phyloP scores from a whole-genome alignment of 2,113 vertebrate genomes.

The Takifugu bimaculatus region DNA sequence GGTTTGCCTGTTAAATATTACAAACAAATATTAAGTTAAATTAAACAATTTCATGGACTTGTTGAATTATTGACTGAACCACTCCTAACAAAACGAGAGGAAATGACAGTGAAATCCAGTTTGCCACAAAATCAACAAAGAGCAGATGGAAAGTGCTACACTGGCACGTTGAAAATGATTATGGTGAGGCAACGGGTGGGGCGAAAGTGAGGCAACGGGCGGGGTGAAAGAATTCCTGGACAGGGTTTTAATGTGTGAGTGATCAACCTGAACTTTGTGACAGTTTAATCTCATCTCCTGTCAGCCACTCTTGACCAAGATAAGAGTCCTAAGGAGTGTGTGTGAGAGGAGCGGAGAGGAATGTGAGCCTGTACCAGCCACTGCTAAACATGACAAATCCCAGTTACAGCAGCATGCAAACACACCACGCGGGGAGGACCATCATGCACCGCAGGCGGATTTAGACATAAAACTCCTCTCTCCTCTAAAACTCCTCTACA shows the following conservation, averaged over 20 bases:
- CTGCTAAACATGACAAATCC: background rate
- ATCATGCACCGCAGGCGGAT: background rate
- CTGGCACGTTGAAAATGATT: background rate
- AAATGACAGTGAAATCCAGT: background rate
- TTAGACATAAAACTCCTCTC: background rate
- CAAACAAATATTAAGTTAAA: background rate
- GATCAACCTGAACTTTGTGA: slow-evolving; percentile 38
- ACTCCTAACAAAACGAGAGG: background rate
- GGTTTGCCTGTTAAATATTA: too few relatives aligned
- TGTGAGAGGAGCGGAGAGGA: slow-evolving; percentile 51
- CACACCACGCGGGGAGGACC: background rate
- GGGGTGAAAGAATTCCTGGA: background rate
- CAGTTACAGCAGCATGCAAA: background rate
- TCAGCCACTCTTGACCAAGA: slow-evolving; percentile 40
- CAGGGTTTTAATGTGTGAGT: slow-evolving; percentile 8
- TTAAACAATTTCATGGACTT: background rate
- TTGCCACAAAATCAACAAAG: background rate
- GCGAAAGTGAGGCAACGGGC: background rate
- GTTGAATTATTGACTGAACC: background rate
- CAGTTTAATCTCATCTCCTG: slow-evolving; percentile 30
- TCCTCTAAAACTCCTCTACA: background rate
- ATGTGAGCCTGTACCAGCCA: slow-evolving; percentile 34
- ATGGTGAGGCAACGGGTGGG: background rate
- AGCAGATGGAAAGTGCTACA: background rate
- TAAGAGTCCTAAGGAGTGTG: slow-evolving; percentile 27